Evolutionary conservation across 2,888 invertebrate species (phyloP).

Genomic region (Philereme transversata): DNA sequence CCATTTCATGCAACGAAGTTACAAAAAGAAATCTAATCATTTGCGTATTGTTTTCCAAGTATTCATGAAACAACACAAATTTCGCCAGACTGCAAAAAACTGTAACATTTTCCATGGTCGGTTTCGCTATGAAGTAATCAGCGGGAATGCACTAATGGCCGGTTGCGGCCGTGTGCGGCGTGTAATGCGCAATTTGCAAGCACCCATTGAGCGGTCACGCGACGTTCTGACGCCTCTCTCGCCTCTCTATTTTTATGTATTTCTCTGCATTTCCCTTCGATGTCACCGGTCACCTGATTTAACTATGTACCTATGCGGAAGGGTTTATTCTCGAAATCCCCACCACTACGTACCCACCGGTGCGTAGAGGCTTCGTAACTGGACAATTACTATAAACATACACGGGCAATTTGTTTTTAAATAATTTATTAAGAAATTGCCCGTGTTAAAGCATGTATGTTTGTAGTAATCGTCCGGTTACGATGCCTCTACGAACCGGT

Average conservation of each 20-base stretch:
- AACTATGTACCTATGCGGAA: too few relatives aligned
- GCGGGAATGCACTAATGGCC: slow-evolving; percentile 77
- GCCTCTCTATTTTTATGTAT: slow-evolving; percentile 30
- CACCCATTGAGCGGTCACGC: slow-evolving; percentile 72
- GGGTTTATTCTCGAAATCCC: too few relatives aligned
- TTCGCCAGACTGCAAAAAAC: slow-evolving; percentile 58
- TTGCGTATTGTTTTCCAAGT: slow-evolving; percentile 37
- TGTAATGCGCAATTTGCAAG: slow-evolving; percentile 79
- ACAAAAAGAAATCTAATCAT: slow-evolving; percentile 5
- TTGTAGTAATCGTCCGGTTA: too few relatives aligned
- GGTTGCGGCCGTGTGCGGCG: slow-evolving; percentile 69
- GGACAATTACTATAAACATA: too few relatives aligned
- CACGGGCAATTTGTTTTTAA: too few relatives aligned
- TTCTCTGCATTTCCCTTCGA: slow-evolving; percentile 27
- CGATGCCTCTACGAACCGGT: too few relatives aligned
- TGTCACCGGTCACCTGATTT: slow-evolving; percentile 18
- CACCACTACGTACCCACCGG: too few relatives aligned
- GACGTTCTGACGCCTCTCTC: slow-evolving; percentile 48
- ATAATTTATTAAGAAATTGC: too few relatives aligned
- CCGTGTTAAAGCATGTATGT: too few relatives aligned
- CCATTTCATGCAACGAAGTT: slow-evolving; percentile 1
- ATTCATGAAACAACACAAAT: slow-evolving; percentile 45
- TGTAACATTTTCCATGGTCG: slow-evolving; percentile 72
- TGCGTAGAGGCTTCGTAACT: too few relatives aligned
- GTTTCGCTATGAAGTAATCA: slow-evolving; percentile 77